Evolutionary conservation across 2,797 vertebrate species (phyloP), one percentile per base, ranked within the genome.

Genomic region (Darevskia mixta): DNA sequence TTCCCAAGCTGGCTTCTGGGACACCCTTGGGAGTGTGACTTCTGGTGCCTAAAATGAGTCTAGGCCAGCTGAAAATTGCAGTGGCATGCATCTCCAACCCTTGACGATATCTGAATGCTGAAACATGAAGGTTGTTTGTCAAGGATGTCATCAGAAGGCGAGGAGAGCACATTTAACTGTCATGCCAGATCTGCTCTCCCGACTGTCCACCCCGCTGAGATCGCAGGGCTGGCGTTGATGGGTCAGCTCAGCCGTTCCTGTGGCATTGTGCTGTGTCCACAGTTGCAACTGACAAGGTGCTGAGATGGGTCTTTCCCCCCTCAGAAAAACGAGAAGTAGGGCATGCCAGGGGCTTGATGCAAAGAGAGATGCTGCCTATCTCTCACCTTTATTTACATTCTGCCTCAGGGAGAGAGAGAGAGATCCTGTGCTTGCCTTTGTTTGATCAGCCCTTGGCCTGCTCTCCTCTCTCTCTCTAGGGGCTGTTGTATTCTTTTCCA

Each of bases 121-220:
- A 76, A 85, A 55, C 45, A 6, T 66, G 72, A 87, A 80, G 82
- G 17, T 79, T 85, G 88, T 87, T 90, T 89, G 82, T 87, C 49
- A 86, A n/a, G 76, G 49, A 85, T 90, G 86, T 77, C 86, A 87
- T 88, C 87, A 25, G 82, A 82, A 87, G 82, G 82, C 61, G 49
- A 85, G 77, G 79, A 88, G 61, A 83, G 58, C 76, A 75, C 38
- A 35, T 85, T 86, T 32, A 71, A 11, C 29, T 83, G 79, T 90
- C 91, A 81, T 84, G 66, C 89, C 90, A 38, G n/a, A 69, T 82
- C 83, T 79, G 20, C 45, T 66, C 77, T 87, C 76, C 49, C 35
- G 0, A 79, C 32, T 79, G 29, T 67, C 86, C 72, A 64, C 66
- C 32, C 15, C 79, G 29, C 27, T 79, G 25, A 86, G 85, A 49